Percentiles rank a stretch among this genome's conserved stretches.
phyloP scores from a whole-genome alignment of 2,113 vertebrate species.

The Aphyosemion australe region DNA sequence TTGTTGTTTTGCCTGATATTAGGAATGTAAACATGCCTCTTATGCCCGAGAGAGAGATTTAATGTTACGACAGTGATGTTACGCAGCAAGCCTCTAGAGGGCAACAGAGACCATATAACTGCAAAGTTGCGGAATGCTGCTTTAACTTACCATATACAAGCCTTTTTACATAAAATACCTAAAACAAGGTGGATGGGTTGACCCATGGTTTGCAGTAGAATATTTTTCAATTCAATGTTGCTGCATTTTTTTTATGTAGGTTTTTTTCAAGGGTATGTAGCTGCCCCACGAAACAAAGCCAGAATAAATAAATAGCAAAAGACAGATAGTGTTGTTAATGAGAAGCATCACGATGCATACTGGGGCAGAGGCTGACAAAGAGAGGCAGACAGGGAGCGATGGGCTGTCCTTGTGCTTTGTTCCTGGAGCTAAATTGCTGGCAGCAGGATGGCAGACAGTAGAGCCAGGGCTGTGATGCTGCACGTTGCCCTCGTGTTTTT shows the following conservation, averaged over 20 bases:
- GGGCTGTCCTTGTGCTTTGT: conserved; percentile 47
- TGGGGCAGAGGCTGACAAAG: conserved; percentile 9
- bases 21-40: too few relatives aligned
- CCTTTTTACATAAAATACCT: too few relatives aligned
- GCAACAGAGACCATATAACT: too few relatives aligned
- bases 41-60: too few relatives aligned
- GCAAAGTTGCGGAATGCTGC: too few relatives aligned
- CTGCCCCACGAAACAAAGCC: conserved; percentile 8
- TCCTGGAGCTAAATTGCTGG: conserved; percentile 31
- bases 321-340: conserved; percentile 4
- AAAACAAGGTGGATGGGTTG: too few relatives aligned
- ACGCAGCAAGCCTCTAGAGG: too few relatives aligned
- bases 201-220: too few relatives aligned
- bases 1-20: too few relatives aligned
- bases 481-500: conserved; percentile 38
- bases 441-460: conserved; percentile 21
- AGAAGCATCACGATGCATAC: background rate
- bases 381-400: conserved; percentile 14
- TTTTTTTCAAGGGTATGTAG: conserved; percentile 16
- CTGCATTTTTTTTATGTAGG: background rate
- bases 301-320: conserved; percentile 8
- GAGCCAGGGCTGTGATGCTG: conserved; percentile 32
- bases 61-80: too few relatives aligned
- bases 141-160: too few relatives aligned
- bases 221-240: conserved; percentile 20